phyloP scores from a whole-genome alignment of 2,888 invertebrate genomes.

The Entomobrya proxima region DNA sequence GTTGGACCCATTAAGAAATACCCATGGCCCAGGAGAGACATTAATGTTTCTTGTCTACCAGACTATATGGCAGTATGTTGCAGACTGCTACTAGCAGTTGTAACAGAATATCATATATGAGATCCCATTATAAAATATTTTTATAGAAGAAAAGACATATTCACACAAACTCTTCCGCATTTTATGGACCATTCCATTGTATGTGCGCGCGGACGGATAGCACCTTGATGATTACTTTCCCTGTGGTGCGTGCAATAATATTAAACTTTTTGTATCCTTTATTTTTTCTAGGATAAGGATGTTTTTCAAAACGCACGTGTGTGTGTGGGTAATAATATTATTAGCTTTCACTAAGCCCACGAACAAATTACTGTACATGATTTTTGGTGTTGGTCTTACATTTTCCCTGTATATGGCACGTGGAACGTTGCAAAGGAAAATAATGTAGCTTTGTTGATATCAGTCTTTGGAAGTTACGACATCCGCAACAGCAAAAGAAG shows the following conservation, averaged over 20 bases:
- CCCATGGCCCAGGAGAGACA: constrained; percentile 63
- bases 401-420: constrained; percentile 6
- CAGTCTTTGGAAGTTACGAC: too few species aligned
- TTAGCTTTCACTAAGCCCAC: constrained; percentile 56
- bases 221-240: constrained; percentile 54
- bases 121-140: not conserved
- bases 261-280: constrained; percentile 17
- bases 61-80: not conserved
- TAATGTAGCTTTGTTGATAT: not conserved
- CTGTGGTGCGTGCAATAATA: constrained; percentile 34
- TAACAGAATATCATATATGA: not conserved
- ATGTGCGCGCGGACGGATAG: not conserved
- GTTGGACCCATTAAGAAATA: constrained; percentile 55
- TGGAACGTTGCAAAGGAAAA: not conserved
- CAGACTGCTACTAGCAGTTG: not conserved
- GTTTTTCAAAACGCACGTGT: constrained; percentile 41
- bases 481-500: too few species aligned
- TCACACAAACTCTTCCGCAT: not conserved
- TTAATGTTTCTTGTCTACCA: constrained; percentile 29
- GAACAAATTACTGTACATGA: constrained; percentile 51
- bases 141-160: not conserved
- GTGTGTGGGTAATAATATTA: constrained; percentile 45
- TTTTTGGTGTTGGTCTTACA: not conserved
- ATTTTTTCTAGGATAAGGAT: not conserved
- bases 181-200: constrained; percentile 7